A percentile compares a stretch with the other conserved stretches of the same genome.
Evolutionary conservation across 2,888 invertebrate species (phyloP).

Genomic region (Noctua comes): DNA sequence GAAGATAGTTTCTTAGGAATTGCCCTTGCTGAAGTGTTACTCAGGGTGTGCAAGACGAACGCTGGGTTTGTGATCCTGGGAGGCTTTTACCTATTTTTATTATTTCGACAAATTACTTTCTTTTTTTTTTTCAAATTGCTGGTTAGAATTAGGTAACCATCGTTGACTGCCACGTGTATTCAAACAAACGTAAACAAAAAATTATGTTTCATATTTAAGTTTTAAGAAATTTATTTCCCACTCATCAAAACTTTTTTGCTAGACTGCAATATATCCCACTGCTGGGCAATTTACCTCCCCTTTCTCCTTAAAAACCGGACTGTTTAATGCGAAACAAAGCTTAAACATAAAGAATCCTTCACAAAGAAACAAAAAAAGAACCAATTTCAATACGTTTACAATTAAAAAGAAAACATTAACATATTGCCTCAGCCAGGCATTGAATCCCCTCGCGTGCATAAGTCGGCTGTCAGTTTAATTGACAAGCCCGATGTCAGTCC

Average conservation of each 20-base stretch:
- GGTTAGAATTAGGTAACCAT: no score
- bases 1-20: no score
- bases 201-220: background rate
- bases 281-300: background rate
- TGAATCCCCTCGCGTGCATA: slow-evolving; percentile 57
- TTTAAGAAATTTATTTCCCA: background rate
- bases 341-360: background rate
- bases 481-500: slow-evolving; percentile 71
- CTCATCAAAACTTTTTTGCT: background rate
- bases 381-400: slow-evolving; percentile 55
- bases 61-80: no score
- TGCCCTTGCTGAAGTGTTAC: no score
- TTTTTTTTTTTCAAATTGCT: no score
- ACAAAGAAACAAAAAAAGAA: slow-evolving; percentile 17
- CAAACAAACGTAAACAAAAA: no score
- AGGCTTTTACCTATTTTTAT: no score
- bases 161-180: no score
- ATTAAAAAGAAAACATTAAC: slow-evolving; percentile 62
- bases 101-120: no score
- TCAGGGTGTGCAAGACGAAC: no score
- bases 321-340: background rate
- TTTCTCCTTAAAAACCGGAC: background rate
- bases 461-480: slow-evolving; percentile 75
- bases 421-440: slow-evolving; percentile 65
- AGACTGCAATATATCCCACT: background rate